Base-by-base conservation (phyloP, 2,113 vertebrate species). In the Emydura subglobosa region DNA sequence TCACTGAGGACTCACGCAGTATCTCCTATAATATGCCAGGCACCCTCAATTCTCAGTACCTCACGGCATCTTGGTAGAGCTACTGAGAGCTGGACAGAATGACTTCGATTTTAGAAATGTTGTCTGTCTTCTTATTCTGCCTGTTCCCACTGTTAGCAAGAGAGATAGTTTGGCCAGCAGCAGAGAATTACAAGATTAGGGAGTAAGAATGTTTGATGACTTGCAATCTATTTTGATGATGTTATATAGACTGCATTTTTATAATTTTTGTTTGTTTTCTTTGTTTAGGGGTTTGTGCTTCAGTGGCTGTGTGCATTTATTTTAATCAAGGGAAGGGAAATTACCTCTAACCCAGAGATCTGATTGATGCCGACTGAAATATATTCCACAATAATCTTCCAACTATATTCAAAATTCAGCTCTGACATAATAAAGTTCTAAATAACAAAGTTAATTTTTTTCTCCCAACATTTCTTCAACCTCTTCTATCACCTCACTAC, bases 231-330 rank as follows among this genome's bases (percentile, higher is more conserved):
- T 53, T 57, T 44, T n/a, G 17, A 12, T 25, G 4, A 19, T 6
- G 10, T 25, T 0, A 3, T 3, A 78, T 0, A 2, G 7, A 10
- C 3, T 3, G 1, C 5, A 34, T 44, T 57, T 57, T 4, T 34
- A 76, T 31, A 7, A 3, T 42, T 42, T 72, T 7, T 3, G 3
- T 47, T 53, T 29, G 25, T 39, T 68, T 90, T 39, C 39, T 42
- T n/a, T 29, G 5, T 50, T 44, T n/a, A 51, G 7, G 0, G 3
- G 19, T 3, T 65, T 42, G 4, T 54, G 6, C 3, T 44, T 61
- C 22, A 47, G 31, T 0, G 57, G 24, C 29, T 1, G 34, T 5
- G 57, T 27, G 55, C 47, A 53, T 12, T 55, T 39, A 21, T n/a
- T 51, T 74, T 44, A 93, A 14, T 47, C 65, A 83, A 12, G 11